Evolutionary conservation across 2,113 vertebrate species (phyloP).

Genomic region (Dicentrarchus labrax): DNA sequence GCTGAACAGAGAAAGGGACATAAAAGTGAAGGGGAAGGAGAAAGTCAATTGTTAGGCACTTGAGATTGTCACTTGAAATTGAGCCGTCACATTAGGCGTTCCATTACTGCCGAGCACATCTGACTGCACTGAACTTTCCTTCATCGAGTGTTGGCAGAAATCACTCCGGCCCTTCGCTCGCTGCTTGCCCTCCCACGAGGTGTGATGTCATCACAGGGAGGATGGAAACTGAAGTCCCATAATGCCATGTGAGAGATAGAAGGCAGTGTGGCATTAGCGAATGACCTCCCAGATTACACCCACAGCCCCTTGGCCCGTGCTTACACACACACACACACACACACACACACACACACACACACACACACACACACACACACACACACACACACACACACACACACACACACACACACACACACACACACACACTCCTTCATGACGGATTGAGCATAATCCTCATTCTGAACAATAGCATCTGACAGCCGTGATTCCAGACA

Average conservation of each 20-base stretch:
- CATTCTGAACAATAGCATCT: constrained; percentile 57
- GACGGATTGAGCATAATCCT: constrained; percentile 79
- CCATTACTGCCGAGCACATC: not conserved
- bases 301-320: constrained; percentile 43
- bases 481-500: constrained; percentile 62
- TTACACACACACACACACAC: not conserved
- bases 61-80: not conserved
- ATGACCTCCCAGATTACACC: constrained; percentile 68
- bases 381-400: not conserved
- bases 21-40: not conserved
- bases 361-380: not conserved
- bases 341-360: not conserved
- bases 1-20: not conserved
- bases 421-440: constrained; percentile 41
- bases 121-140: not conserved
- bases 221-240: constrained; percentile 28
- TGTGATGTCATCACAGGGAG: constrained; percentile 49
- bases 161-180: not conserved
- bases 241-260: constrained; percentile 57
- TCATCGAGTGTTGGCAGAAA: not conserved
- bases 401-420: not conserved
- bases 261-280: constrained; percentile 62
- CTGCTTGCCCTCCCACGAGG: constrained; percentile 8
- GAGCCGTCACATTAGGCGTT: not conserved
- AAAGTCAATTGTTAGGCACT: not conserved